Percentiles rank a stretch among this genome's conserved stretches.
These are phyloP conservation scores for Zaprionus bogoriensis DNA, from an alignment of 2,888 invertebrate species.

Conservation along the genomic window DNA sequence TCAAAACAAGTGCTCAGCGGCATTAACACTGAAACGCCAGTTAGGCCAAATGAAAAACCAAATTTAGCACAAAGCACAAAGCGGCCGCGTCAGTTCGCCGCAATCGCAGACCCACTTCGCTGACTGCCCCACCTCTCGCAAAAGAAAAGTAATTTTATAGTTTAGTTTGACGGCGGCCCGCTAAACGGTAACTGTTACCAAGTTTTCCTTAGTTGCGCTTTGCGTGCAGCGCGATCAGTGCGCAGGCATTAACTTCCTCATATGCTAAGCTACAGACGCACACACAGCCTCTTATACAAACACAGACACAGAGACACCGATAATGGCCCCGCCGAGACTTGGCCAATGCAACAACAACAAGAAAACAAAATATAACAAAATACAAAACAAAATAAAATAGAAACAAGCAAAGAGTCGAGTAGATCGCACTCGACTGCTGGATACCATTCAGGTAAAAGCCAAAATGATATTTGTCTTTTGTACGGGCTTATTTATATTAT, in stretches of 20 bases:
- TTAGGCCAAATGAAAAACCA: slow-evolving; percentile 41
- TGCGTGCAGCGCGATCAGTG: slow-evolving; percentile 39
- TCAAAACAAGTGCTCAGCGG: slow-evolving; percentile 56
- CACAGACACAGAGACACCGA: slow-evolving; percentile 1
- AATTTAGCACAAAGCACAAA: slow-evolving; percentile 54
- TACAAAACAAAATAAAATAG: slow-evolving; percentile 13
- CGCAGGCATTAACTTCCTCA: slow-evolving; percentile 71
- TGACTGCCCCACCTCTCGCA: neutral
- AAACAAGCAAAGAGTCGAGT: slow-evolving; percentile 9
- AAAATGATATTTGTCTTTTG: too few relatives aligned
- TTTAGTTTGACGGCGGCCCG: slow-evolving; percentile 60
- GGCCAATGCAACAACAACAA: slow-evolving; percentile 30
- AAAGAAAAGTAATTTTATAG: slow-evolving; percentile 62
- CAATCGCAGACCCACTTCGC: slow-evolving; percentile 49
- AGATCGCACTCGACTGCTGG: too few relatives aligned
- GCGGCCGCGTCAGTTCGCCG: slow-evolving; percentile 33
- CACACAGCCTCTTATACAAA: neutral
- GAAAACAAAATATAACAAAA: too few relatives aligned
- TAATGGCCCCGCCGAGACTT: slow-evolving; percentile 20
- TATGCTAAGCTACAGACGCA: slow-evolving; percentile 26
- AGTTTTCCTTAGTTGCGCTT: slow-evolving; percentile 58
- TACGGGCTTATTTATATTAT: too few relatives aligned
- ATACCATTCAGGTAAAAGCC: too few relatives aligned
- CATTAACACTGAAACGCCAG: slow-evolving; percentile 63
- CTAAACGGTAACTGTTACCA: slow-evolving; percentile 73